Conservation (phyloP, 1,140 invertebrate genomes). For the Papilio polyxenes region DNA sequence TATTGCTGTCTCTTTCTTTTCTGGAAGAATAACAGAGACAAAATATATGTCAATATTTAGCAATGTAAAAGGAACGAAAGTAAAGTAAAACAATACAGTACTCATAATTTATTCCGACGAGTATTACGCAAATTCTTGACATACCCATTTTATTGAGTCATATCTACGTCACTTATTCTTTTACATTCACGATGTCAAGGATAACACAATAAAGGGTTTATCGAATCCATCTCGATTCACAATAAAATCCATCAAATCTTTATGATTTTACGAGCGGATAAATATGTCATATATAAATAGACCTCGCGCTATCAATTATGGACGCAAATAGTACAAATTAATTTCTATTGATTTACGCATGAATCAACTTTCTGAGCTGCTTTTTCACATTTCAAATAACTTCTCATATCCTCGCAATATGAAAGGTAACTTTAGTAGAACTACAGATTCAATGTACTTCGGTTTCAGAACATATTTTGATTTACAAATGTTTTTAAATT, state of each 20-base stretch:
- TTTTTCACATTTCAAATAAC: neutral
- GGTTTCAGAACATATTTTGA: too few relatives aligned
- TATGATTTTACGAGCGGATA: neutral
- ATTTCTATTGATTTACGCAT: neutral
- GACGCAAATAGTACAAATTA: neutral
- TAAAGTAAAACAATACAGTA: neutral
- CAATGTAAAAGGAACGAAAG: neutral
- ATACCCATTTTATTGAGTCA: neutral
- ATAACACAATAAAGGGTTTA: neutral
- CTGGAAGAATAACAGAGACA: too few relatives aligned
- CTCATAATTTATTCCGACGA: neutral
- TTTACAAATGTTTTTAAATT: too few relatives aligned
- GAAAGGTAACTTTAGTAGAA: too few relatives aligned
- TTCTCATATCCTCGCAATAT: neutral
- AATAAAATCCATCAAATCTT: conserved; percentile 11
- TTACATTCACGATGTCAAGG: neutral
- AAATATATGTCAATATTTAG: neutral
- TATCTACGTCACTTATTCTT: neutral
- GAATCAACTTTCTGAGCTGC: too few relatives aligned
- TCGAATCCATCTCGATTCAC: conserved; percentile 8
- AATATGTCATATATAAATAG: neutral
- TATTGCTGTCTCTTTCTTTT: too few relatives aligned
- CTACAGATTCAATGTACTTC: too few relatives aligned
- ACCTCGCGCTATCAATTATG: neutral
- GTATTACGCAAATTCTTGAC: neutral